Evolutionary conservation across 2,888 invertebrate genomes (phyloP), one percentile per base, ranked within the genome.

Genomic region (Drosophila flavopinicola): DNA sequence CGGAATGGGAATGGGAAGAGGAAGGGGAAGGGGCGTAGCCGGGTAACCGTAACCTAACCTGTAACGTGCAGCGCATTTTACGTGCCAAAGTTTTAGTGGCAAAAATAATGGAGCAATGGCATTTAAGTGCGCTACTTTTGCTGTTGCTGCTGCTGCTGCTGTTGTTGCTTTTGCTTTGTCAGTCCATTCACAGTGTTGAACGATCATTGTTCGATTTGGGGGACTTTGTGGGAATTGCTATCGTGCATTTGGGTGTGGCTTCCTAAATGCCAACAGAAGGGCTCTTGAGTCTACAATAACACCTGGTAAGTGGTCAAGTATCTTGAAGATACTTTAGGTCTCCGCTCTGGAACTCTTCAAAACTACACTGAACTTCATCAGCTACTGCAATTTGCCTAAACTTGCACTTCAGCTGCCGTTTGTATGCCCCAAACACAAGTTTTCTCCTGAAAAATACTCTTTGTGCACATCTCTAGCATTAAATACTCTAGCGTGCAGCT

Each of bases 81-180:
- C 68, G 80, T 80, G 85, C 78, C 63, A 75, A 82, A 86, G 42
- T 87, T 80, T 80, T 82, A 74, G 87, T 82, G 83, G 66, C 85
- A 66, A 78, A 80, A 84, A 80, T 85, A 86, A 85, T 82, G 78
- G 82, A 85, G 82, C 85, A 78, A 61, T 67, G 82, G 52, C 75
- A 48, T 56, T 70, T 69, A 58, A 78, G 65, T 70, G 78, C 57
- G 52, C 75, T 45, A 64, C 47, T 74, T 60, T 47, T 49, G 35
- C 56, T 45, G 7, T 23, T 47, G n/a, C 29, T 44, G 1, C 4
- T 24, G 63, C 37, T 39, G 7, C 6, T 24, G 35, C 10, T 41
- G 38, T 29, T 44, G 35, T 10, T 23, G 23, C 29, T 38, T 6
- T 10, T 15, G 33, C 6, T 20, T 15, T 57, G 52, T 45, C 70